Percentiles rank a stretch among this genome's conserved stretches.
These are phyloP conservation scores for Aleiodes alternator DNA, from an alignment of 2,888 invertebrate genomes.

Conservation along the genomic window DNA sequence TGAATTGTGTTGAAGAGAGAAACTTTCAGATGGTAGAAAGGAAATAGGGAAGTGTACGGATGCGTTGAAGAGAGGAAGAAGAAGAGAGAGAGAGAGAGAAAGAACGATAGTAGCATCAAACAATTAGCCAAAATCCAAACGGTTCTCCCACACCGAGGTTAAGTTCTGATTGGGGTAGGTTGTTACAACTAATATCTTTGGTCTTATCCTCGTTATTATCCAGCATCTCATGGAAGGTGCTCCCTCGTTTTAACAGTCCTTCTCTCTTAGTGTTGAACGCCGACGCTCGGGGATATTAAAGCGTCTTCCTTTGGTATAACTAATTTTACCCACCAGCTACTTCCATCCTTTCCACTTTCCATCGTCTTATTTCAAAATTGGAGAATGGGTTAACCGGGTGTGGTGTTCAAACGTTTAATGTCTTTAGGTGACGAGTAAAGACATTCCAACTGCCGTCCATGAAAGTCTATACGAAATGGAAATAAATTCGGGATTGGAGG, in stretches of 20 bases:
- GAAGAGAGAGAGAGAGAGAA: conserved; percentile 40
- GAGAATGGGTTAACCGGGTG: not conserved
- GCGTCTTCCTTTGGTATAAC: conserved; percentile 34
- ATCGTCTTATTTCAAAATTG: conserved; percentile 23
- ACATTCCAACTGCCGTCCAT: conserved; percentile 26
- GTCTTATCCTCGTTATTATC: conserved; percentile 73
- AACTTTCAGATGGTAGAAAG: not conserved
- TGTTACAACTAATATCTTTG: conserved; percentile 72
- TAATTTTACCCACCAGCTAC: conserved; percentile 42
- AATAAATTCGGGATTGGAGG: not conserved
- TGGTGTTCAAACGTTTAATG: conserved; percentile 8
- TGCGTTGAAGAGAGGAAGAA: conserved; percentile 39
- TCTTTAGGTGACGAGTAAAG: conserved; percentile 26
- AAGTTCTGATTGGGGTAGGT: conserved; percentile 61
- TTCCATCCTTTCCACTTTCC: conserved; percentile 35
- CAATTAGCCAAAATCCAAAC: conserved; percentile 67
- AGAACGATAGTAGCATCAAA: conserved; percentile 65
- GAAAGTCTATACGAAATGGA: conserved; percentile 19
- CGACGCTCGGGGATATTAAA: conserved; percentile 23
- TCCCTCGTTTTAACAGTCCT: conserved; percentile 59
- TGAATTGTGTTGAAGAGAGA: conserved; percentile 17
- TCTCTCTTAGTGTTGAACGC: conserved; percentile 37
- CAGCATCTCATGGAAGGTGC: conserved; percentile 43
- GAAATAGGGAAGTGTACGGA: not conserved
- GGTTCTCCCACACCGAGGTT: conserved; percentile 51